These are phyloP conservation scores for Drosophila stalkeri DNA, from an alignment of 2,888 invertebrate species.

Conservation along the genomic window DNA sequence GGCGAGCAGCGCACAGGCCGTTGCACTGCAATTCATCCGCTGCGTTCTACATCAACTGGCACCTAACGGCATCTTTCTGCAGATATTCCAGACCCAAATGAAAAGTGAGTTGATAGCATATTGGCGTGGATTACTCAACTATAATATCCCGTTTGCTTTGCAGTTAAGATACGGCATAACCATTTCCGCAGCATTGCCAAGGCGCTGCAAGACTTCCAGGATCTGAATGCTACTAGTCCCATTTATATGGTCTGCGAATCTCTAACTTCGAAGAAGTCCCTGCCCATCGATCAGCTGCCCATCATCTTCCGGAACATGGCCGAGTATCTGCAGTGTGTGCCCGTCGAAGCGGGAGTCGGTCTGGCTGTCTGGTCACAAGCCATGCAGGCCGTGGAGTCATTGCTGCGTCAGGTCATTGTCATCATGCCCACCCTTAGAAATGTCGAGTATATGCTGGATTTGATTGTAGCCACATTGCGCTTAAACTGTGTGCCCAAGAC, in stretches of 20 bases:
- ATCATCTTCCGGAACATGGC: slow-evolving; percentile 95
- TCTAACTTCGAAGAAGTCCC: slow-evolving; percentile 91
- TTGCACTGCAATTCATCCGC: slow-evolving; percentile 98
- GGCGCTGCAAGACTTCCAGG: slow-evolving; percentile 97
- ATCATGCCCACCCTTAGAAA: slow-evolving; percentile 90
- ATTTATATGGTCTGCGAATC: slow-evolving; percentile 93
- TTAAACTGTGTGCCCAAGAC: slow-evolving; percentile 91
- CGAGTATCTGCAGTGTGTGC: slow-evolving; percentile 96
- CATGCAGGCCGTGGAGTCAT: slow-evolving; percentile 93
- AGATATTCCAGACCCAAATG: slow-evolving; percentile 96
- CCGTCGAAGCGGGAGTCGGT: slow-evolving; percentile 91
- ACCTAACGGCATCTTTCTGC: slow-evolving; percentile 98
- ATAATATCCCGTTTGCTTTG: neutral
- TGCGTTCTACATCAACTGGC: slow-evolving; percentile 98
- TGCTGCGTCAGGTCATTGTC: slow-evolving; percentile 92
- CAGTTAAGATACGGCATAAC: slow-evolving; percentile 87
- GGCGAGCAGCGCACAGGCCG: slow-evolving; percentile 97
- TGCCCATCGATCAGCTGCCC: slow-evolving; percentile 90
- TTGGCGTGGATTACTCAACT: no score
- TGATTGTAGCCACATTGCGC: slow-evolving; percentile 92
- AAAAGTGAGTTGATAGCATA: slow-evolving; percentile 87
- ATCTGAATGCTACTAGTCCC: slow-evolving; percentile 97
- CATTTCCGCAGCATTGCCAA: slow-evolving; percentile 98
- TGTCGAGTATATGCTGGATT: slow-evolving; percentile 89
- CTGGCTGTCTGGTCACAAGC: slow-evolving; percentile 92